Conservation (phyloP, 2,888 invertebrate species). For the Tribolium freemani region DNA sequence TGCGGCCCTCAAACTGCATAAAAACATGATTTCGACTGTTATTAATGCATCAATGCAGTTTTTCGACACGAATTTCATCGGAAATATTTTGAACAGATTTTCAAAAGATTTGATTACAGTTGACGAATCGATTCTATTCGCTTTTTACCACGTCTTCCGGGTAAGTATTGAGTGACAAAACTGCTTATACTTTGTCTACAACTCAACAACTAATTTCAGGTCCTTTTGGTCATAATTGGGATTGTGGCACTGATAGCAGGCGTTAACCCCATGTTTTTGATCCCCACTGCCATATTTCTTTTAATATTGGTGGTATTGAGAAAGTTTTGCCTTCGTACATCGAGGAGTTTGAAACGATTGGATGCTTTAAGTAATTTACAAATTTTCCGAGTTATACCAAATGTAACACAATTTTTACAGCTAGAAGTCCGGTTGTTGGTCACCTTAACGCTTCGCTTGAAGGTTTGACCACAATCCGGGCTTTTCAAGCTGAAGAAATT, state of each 20-base stretch:
- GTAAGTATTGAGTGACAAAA: conserved; percentile 5
- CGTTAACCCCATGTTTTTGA: conserved; percentile 53
- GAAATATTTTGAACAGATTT: conserved; percentile 61
- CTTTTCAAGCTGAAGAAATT: conserved; percentile 60
- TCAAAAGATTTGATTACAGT: conserved; percentile 58
- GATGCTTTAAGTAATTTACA: conserved; percentile 55
- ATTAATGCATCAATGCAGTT: conserved; percentile 56
- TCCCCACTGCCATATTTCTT: conserved; percentile 52
- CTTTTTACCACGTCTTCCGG: conserved; percentile 38
- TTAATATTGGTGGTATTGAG: conserved; percentile 48
- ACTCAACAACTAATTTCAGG: conserved; percentile 44
- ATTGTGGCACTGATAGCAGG: conserved; percentile 59
- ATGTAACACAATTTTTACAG: conserved; percentile 50
- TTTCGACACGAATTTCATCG: conserved; percentile 59
- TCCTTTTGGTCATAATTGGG: conserved; percentile 60
- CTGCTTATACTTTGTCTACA: not conserved
- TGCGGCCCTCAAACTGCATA: conserved; percentile 56
- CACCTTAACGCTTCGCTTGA: conserved; percentile 64
- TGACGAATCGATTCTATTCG: conserved; percentile 56
- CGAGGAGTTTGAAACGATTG: conserved; percentile 58
- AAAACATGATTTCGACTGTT: conserved; percentile 54
- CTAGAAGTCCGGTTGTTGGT: conserved; percentile 64
- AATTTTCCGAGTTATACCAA: too few species aligned
- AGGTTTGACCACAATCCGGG: conserved; percentile 64
- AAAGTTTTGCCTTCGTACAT: conserved; percentile 54